These are phyloP conservation scores for Cetonia aurata DNA, from an alignment of 2,888 invertebrate genomes.

Conservation along the genomic window DNA sequence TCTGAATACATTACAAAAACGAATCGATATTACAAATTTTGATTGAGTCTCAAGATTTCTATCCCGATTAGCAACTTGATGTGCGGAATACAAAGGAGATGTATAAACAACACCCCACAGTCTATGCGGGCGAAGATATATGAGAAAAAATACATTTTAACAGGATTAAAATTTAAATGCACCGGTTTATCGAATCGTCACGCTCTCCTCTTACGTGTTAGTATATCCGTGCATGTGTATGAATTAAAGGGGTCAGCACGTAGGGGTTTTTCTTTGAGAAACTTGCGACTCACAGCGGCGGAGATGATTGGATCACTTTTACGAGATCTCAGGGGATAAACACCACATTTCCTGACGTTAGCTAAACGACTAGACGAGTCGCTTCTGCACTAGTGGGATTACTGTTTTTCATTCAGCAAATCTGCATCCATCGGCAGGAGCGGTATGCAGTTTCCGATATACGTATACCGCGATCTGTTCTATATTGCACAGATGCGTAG, in stretches of 20 bases:
- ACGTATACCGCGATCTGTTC: not conserved
- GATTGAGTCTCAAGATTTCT: not conserved
- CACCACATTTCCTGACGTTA: constrained; percentile 63
- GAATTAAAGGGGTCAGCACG: constrained; percentile 56
- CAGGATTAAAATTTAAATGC: constrained; percentile 32
- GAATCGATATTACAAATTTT: not conserved
- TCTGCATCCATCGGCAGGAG: constrained; percentile 9
- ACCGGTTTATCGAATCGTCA: constrained; percentile 23
- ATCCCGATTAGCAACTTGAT: constrained; percentile 11
- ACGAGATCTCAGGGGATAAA: constrained; percentile 68
- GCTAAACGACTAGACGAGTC: constrained; percentile 14
- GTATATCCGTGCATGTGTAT: constrained; percentile 14
- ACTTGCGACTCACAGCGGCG: constrained; percentile 57
- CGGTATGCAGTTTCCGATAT: constrained; percentile 19
- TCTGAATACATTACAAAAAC: not conserved
- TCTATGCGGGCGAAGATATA: not conserved
- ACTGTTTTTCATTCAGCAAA: constrained; percentile 6
- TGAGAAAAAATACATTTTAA: constrained; percentile 18
- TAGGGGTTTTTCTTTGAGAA: constrained; percentile 53
- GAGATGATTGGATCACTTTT: constrained; percentile 70
- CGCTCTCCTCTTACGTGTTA: constrained; percentile 14
- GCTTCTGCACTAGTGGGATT: not conserved
- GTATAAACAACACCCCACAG: not conserved
- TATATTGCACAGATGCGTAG: not conserved
- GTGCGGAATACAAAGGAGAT: not conserved